These are phyloP conservation scores for Semnornis frantzii DNA, from an alignment of 2,113 vertebrate genomes.

Conservation along the genomic window DNA sequence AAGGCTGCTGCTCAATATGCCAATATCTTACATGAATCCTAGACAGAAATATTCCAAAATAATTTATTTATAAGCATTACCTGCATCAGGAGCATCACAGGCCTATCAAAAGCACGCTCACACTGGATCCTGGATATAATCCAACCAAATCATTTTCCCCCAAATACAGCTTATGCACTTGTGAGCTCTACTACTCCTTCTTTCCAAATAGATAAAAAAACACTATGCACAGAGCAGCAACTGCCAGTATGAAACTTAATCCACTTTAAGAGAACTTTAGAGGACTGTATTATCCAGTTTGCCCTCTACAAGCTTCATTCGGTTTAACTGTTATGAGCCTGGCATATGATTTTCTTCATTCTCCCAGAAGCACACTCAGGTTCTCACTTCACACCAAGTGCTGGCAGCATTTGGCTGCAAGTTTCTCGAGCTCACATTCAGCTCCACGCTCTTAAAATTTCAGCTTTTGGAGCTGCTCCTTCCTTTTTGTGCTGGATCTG, in stretches of 20 bases:
- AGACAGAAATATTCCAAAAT: constrained; percentile 51
- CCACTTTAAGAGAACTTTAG: background rate
- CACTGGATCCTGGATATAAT: background rate
- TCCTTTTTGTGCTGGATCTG: background rate
- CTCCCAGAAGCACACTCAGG: background rate
- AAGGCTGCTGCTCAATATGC: constrained; percentile 26
- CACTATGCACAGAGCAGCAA: fast-evolving
- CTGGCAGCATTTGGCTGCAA: background rate
- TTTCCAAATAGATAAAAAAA: background rate
- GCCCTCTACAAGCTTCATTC: background rate
- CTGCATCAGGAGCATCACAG: background rate
- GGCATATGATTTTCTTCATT: background rate
- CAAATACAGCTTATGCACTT: background rate
- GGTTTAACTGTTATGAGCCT: background rate
- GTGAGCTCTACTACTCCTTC: background rate
- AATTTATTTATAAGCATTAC: constrained; percentile 9
- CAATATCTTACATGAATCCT: constrained; percentile 43
- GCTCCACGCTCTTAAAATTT: fast-evolving
- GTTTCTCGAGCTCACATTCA: background rate
- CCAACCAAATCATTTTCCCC: background rate
- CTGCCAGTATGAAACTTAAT: background rate
- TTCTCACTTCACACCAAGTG: background rate
- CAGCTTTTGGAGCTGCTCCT: fast-evolving
- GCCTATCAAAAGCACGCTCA: background rate
- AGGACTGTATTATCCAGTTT: background rate